Base-by-base conservation (phyloP, 2,888 invertebrate genomes). In the Polyploca ridens region DNA sequence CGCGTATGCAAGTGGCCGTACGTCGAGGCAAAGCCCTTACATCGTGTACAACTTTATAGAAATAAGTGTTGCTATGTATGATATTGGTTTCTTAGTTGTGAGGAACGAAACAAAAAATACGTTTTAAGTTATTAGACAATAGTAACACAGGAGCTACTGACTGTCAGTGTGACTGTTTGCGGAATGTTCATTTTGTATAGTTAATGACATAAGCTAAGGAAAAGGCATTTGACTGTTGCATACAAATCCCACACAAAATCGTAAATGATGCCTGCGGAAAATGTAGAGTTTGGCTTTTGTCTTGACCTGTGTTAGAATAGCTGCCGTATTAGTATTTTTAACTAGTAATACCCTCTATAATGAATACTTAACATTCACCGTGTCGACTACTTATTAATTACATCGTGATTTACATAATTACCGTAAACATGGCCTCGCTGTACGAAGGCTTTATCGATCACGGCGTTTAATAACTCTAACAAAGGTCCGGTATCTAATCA, bases 1-100 rank as follows among this genome's bases (percentile, higher is more conserved):
- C 65, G n/a, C 46, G 68, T 65, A 68, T 71, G 69, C 72, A 73
- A 76, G 75, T 74, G 73, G 69, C 67, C 64, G 62, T 59, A 38
- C 57, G 63, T 62, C 62, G 54, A 54, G 19, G 7, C 49, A 58
- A 68, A 64, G 67, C 69, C 63, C 71, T 71, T 64, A 64, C 57
- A 65, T 49, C 62, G 38, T 61, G 16, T 38, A 27, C 41, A 11
- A n/a, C 41, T 16, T 35, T 6, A 46, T 46, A 8, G 54, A 19
- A 54, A 54, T 14, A 13, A 13, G 38, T 46, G 4, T n/a, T 10
- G 4, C 7, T 49, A 16, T 46, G 14, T 46, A 14, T 46, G 1
- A 46, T 49, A 16, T 16, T 49, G n/a, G 6, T 49, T 10, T n/a
- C 16, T 49, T 46, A 7, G 14, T 14, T 16, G 49, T n/a, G 16